Percentiles rank a stretch among this genome's conserved stretches.
Evolutionary conservation across 2,888 invertebrate genomes (phyloP).

Genomic region (Notodonta ziczac): DNA sequence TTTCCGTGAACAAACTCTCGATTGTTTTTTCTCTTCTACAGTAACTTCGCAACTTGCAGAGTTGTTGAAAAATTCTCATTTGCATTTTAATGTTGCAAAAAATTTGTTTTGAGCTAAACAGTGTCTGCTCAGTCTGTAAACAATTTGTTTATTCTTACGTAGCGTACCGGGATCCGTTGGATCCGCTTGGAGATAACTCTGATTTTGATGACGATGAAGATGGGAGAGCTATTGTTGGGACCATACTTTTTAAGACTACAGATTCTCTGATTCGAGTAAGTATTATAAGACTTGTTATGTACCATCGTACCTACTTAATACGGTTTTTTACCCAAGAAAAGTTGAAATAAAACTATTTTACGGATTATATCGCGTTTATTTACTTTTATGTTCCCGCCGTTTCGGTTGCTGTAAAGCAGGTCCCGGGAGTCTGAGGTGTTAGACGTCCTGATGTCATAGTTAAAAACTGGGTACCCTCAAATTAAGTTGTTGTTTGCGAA

Average conservation of each 20-base stretch:
- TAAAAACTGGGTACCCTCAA: too few relatives aligned
- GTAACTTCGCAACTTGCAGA: conserved; percentile 26
- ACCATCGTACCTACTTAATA: too few relatives aligned
- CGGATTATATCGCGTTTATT: too few relatives aligned
- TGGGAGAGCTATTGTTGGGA: conserved; percentile 73
- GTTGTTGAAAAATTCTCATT: conserved; percentile 28
- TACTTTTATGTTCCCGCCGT: too few relatives aligned
- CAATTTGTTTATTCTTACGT: conserved; percentile 15
- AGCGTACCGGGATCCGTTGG: conserved; percentile 68
- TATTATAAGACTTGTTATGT: conserved; percentile 7
- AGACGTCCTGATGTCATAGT: too few relatives aligned
- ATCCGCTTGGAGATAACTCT: conserved; percentile 62
- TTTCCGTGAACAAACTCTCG: conserved; percentile 26
- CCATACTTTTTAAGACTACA: conserved; percentile 73
- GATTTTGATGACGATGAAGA: conserved; percentile 78
- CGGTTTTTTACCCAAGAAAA: too few relatives aligned
- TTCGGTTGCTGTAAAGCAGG: too few relatives aligned
- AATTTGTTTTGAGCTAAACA: conserved; percentile 25
- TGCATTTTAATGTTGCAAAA: conserved; percentile 37
- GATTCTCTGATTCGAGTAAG: conserved; percentile 72
- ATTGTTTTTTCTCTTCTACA: conserved; percentile 31
- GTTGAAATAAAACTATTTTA: too few relatives aligned
- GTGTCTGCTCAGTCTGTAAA: conserved; percentile 1
- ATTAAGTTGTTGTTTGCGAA: too few relatives aligned
- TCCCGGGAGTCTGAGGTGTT: too few relatives aligned